phyloP scores from a whole-genome alignment of 2,888 invertebrate genomes.

The Metellina segmentata region DNA sequence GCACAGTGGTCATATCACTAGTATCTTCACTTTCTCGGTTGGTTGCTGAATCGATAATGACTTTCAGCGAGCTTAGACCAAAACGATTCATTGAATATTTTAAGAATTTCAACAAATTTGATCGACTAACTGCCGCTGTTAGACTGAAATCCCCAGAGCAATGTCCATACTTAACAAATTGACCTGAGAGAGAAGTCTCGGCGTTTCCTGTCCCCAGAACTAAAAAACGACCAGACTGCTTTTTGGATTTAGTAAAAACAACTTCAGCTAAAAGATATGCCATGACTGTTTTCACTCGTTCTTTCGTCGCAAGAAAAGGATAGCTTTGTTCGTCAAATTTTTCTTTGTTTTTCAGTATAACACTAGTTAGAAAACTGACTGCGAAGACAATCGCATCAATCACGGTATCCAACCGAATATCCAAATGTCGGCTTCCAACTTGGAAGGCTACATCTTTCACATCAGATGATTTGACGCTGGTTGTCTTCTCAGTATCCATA shows the following conservation, averaged over 20 bases:
- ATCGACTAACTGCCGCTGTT: constrained; percentile 98
- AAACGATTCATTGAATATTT: constrained; percentile 82
- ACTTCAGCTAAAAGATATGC: constrained; percentile 96
- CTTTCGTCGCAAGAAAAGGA: constrained; percentile 97
- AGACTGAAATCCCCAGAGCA: constrained; percentile 99
- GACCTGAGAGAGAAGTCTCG: constrained; percentile 97
- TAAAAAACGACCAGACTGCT: constrained; percentile 92
- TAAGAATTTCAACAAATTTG: constrained; percentile 86
- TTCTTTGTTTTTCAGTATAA: constrained; percentile 90
- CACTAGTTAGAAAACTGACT: constrained; percentile 90
- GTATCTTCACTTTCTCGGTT: no score
- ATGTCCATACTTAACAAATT: constrained; percentile 99
- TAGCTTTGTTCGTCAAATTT: constrained; percentile 92
- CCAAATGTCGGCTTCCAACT: constrained; percentile 92
- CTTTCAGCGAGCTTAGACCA: constrained; percentile 86
- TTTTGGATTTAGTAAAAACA: constrained; percentile 93
- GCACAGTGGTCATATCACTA: no score
- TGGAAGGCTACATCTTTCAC: constrained; percentile 89
- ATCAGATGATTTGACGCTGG: constrained; percentile 90
- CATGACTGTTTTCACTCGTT: constrained; percentile 96
- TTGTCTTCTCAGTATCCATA: constrained; percentile 97
- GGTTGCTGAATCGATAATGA: no score
- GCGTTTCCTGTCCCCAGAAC: constrained; percentile 97
- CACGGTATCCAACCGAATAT: constrained; percentile 91
- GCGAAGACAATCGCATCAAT: constrained; percentile 91